Base-by-base conservation (phyloP, 2,113 vertebrate species). In the Mobula hypostoma region DNA sequence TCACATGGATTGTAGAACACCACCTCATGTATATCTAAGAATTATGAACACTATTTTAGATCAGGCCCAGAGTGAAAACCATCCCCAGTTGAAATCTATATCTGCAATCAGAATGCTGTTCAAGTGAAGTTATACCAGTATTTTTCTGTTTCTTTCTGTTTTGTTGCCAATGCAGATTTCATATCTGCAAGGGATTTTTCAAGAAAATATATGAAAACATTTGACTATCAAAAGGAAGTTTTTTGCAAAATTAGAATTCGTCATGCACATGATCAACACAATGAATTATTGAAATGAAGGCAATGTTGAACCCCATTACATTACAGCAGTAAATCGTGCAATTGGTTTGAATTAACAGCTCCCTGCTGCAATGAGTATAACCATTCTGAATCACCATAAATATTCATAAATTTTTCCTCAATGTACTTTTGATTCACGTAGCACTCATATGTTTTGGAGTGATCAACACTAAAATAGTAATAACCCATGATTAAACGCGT, bases 341-440 rank as follows among this genome's bases (percentile, higher is more conserved):
- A 90, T 90, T 90, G 85, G n/a, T 90, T 68, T 66, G 85, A 66
- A 90, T 68, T 90, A 90, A 90, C 85, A 90, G 85, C 61, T 90
- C 58, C 61, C 85, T 90, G n/a, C 61, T 88, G 61, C 29, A 90
- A 68, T 66, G 29, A 61, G n/a, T 66, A 90, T 32, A 90, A 90
- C 85, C 61, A 66, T 66, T 90, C 85, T 14, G n/a, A 90, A 90
- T 90, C 61, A 36, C 8, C 61, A 90, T 68, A 90, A 66, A 88
- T 88, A 88, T 88, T 88, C 85, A 88, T 88, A 58, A 88, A 7
- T 68, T 66, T 90, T 90, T 90, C 48, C 85, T 90, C 15, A 7
- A 66, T 68, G 61, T 66, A 66, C 85, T 17, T 90, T 66, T 19
- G 58, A 32, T 90, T 90, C 58, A 88, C 7, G 61, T 66, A 90